A percentile compares a stretch with the other conserved stretches of the same genome.
Evolutionary conservation across 2,888 invertebrate species (phyloP).

Genomic region (Agrotis puta): DNA sequence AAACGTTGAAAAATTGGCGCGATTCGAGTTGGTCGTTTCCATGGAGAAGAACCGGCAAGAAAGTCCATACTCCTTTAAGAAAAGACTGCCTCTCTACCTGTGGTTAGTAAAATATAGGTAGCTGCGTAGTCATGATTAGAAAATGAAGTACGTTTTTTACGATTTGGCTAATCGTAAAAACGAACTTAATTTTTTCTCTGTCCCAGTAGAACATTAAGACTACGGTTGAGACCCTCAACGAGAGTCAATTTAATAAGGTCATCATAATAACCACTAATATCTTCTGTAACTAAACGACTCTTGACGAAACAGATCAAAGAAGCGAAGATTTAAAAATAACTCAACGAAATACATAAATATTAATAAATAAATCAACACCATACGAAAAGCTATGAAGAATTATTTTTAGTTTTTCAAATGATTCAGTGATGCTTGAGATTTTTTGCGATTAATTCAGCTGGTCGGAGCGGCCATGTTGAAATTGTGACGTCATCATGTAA

Average conservation of each 20-base stretch:
- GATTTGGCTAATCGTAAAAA: background rate
- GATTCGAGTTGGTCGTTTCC: too few relatives aligned
- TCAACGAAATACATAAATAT: conserved; percentile 53
- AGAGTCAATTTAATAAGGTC: conserved; percentile 23
- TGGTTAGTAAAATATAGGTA: too few relatives aligned
- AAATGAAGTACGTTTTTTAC: too few relatives aligned
- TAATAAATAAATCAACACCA: conserved; percentile 63
- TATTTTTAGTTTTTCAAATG: conserved; percentile 48
- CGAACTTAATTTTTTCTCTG: background rate
- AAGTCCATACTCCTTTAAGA: too few relatives aligned
- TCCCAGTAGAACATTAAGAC: conserved; percentile 13
- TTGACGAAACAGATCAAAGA: conserved; percentile 56
- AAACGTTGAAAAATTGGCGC: too few relatives aligned
- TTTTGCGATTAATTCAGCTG: conserved; percentile 45
- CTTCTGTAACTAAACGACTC: background rate
- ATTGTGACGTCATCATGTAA: background rate
- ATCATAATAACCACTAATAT: conserved; percentile 21
- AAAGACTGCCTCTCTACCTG: too few relatives aligned
- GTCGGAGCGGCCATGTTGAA: conserved; percentile 28
- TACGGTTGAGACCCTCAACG: background rate
- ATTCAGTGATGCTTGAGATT: conserved; percentile 45
- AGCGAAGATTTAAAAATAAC: conserved; percentile 52
- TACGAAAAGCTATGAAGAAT: conserved; percentile 21
- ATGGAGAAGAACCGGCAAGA: too few relatives aligned
- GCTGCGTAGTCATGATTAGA: too few relatives aligned